Evolutionary conservation across 2,888 invertebrate genomes (phyloP).

Genomic region (Epistrophe grossulariae): DNA sequence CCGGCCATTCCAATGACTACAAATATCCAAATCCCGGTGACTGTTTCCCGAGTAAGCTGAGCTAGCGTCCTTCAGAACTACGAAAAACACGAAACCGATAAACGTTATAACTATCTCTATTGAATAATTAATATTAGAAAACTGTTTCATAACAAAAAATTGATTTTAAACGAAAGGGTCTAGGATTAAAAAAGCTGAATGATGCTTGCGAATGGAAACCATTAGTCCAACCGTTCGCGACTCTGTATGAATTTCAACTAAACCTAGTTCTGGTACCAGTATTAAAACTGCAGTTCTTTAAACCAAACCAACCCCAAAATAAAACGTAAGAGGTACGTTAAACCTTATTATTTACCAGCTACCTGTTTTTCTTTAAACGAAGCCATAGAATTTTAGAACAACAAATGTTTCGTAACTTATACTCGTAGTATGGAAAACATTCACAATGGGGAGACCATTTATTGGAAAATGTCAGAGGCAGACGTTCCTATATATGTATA

Average conservation of each 20-base stretch:
- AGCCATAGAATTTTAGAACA: constrained; percentile 65
- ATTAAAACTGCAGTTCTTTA: constrained; percentile 31
- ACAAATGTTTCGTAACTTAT: constrained; percentile 47
- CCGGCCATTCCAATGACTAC: constrained; percentile 83
- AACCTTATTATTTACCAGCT: constrained; percentile 51
- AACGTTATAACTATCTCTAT: constrained; percentile 22
- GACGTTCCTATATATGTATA: not conserved
- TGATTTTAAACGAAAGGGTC: constrained; percentile 10
- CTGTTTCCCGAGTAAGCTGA: constrained; percentile 80
- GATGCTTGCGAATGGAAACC: constrained; percentile 48
- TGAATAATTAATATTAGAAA: constrained; percentile 16
- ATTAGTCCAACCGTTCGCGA: constrained; percentile 67
- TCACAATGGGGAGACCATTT: constrained; percentile 26
- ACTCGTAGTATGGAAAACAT: constrained; percentile 24
- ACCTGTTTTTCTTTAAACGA: constrained; percentile 44
- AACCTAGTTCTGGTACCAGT: constrained; percentile 20
- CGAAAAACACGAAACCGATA: constrained; percentile 39
- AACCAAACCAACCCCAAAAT: constrained; percentile 48
- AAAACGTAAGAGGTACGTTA: constrained; percentile 52
- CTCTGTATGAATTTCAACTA: constrained; percentile 61
- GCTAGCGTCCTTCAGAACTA: constrained; percentile 19
- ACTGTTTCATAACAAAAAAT: constrained; percentile 54
- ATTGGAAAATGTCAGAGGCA: constrained; percentile 30
- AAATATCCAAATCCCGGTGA: constrained; percentile 82
- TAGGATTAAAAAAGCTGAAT: constrained; percentile 25